Base-by-base conservation (phyloP, 2,888 invertebrate genomes). In the Cerastoderma edule region DNA sequence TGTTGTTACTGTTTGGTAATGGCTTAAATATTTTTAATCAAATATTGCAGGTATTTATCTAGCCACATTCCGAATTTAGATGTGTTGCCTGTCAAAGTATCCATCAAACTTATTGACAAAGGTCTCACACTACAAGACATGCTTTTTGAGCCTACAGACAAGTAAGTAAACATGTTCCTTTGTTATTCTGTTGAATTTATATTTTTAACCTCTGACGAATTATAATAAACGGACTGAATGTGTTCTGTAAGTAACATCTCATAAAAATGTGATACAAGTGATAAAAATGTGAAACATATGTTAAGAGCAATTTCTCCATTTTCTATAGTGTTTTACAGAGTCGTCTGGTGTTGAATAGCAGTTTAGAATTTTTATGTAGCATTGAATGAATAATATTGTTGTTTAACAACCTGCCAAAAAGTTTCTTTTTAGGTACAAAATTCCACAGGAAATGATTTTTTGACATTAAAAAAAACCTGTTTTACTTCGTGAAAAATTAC, bases 61-160 rank as follows among this genome's bases (percentile, higher is more conserved):
- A 86, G 80, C 27, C 87, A 91, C 83, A 85, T 91, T 70, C 90
- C 91, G 1, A 79, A 77, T 13, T 69, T 90, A 60, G 87, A 88
- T 48, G 86, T 90, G 27, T 69, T 91, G 28, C 91, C 91, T 22
- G 87, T 90, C 19, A 88, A 85, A 66, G 84, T 86, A 19, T 83
- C 85, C 27, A 76, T 91, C 8, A 84, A 83, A 46, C 32, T 91
- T 32, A 67, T 87, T 44, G 83, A 83, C 65, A 91, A 89, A 72
- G 82, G 84, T 67, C 72, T 89, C 22, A 74, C 74, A 30, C 73
- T 91, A 28, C 78, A 83, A 19, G 86, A 88, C 69, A 60, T 90
- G 13, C 67, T 75, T 8, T 75, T 91, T 35, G 81, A 83, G 32
- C 89, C 91, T 3, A 78, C 83, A 24, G 88, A 90, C 67, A 83